A percentile compares a stretch with the other conserved stretches of the same genome.
phyloP scores from a whole-genome alignment of 2,797 vertebrate species.

The Nyctibius grandis region DNA sequence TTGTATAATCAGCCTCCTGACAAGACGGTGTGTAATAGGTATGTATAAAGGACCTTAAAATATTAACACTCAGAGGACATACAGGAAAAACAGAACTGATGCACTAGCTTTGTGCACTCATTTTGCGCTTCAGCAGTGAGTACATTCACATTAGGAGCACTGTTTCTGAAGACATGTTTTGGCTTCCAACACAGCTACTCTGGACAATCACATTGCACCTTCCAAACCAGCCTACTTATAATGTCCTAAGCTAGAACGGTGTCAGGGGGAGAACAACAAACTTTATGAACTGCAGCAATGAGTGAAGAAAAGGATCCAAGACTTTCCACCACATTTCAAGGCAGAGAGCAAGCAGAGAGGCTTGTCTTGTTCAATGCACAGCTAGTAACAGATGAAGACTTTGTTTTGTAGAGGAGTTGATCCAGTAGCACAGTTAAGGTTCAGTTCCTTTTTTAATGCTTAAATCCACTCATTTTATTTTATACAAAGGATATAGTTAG shows the following conservation, averaged over 20 bases:
- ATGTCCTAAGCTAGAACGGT: neutral
- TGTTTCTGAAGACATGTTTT: neutral
- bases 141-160: neutral
- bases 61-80: neutral
- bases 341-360: neutral
- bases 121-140: neutral
- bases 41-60: neutral
- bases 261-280: neutral
- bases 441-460: neutral
- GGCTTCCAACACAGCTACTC: slow-evolving; percentile 6
- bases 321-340: neutral
- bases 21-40: neutral
- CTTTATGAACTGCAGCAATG: neutral
- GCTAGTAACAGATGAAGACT: neutral
- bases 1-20: neutral
- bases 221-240: neutral
- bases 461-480: neutral
- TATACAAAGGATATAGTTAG: neutral
- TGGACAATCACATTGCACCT: neutral
- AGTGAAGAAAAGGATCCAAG: neutral
- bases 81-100: neutral
- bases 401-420: neutral
- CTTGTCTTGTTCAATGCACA: neutral
- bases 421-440: neutral
- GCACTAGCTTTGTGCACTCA: neutral